Evolutionary conservation across 2,888 invertebrate genomes (phyloP), one percentile per base, ranked within the genome.

Genomic region (Trachelus iudaicus): DNA sequence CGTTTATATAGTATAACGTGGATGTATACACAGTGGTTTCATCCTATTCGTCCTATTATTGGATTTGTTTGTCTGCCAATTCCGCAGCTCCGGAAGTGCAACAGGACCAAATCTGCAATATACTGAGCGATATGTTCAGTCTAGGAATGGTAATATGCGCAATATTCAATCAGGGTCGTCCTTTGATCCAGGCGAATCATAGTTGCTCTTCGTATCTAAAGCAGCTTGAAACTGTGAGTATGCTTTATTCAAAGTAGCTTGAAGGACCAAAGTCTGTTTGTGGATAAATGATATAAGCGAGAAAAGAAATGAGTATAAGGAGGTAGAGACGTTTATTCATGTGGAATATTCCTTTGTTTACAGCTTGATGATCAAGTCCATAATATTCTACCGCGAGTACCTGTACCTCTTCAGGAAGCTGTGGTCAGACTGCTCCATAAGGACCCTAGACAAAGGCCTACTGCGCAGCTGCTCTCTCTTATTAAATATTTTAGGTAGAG

Each of bases 101-200:
- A 92, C 94, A 94, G 35, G 94, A 94, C 85, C 96, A 96, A 35
- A 94, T 94, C 75, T 96, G 96, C 92, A 97, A 96, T 90, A 96
- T 97, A 77, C 94, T 97, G 73, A 98, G 98, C 85, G 99, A 99
- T 92, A 98, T 99, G 96, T 99, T 96, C 92, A 98, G 98, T 0
- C 93, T 99, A 84, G 99, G 99, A 31, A 96, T 99, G 94, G 95
- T 98, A 77, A 96, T 99, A 85, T 97, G 97, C 90, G 95, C 98
- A 79, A 94, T 99, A 79, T 99, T 97, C 93, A 98, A 98, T 93
- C 94, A 95, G 81, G 99, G 99, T 68, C 95, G 95, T 84, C 95
- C 97, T 0, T 93, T 99, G 71, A 96, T 99, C 82, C 97, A 98
- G 90, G 96, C 98, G 23, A 96, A 96, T 90, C 97, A 98, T 92